Percentiles rank a stretch among this genome's conserved stretches.
Conservation (phyloP, 2,113 vertebrate genomes). For the Sceloporus undulatus region DNA sequence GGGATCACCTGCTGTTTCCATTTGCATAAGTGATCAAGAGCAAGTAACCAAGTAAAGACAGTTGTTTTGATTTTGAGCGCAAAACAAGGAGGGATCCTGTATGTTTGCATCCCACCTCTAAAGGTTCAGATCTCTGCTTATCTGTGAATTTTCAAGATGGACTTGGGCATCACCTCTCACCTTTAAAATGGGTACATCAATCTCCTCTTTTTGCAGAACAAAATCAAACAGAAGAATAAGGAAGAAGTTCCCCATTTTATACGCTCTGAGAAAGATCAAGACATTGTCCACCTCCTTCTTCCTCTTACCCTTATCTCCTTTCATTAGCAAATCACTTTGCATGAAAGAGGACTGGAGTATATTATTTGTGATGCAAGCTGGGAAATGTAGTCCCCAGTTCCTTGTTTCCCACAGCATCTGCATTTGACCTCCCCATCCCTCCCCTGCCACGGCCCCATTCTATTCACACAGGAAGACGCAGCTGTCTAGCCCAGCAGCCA, state of each 20-base stretch:
- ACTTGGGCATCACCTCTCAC: neutral
- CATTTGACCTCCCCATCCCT: neutral
- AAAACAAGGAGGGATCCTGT: neutral
- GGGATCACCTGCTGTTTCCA: neutral
- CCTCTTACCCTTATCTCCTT: neutral
- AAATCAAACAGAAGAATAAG: neutral
- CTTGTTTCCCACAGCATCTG: slow-evolving; percentile 16
- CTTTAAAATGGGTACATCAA: neutral
- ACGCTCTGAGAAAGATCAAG: neutral
- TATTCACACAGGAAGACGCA: neutral
- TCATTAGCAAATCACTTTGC: neutral
- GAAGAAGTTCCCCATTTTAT: neutral
- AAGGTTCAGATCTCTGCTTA: neutral
- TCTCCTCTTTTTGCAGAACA: neutral
- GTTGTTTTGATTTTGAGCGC: neutral
- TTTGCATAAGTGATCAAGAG: neutral
- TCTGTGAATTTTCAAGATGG: neutral
- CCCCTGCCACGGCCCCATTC: neutral
- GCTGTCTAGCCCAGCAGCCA: slow-evolving; percentile 26
- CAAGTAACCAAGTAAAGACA: neutral
- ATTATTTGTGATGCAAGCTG: neutral
- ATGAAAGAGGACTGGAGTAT: slow-evolving; percentile 1
- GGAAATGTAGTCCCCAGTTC: slow-evolving; percentile 31
- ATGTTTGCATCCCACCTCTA: neutral
- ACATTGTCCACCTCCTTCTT: neutral